A percentile compares a stretch with the other conserved stretches of the same genome.
Conservation (phyloP, 2,888 invertebrate genomes). For the Chrysotoxum bicinctum region DNA sequence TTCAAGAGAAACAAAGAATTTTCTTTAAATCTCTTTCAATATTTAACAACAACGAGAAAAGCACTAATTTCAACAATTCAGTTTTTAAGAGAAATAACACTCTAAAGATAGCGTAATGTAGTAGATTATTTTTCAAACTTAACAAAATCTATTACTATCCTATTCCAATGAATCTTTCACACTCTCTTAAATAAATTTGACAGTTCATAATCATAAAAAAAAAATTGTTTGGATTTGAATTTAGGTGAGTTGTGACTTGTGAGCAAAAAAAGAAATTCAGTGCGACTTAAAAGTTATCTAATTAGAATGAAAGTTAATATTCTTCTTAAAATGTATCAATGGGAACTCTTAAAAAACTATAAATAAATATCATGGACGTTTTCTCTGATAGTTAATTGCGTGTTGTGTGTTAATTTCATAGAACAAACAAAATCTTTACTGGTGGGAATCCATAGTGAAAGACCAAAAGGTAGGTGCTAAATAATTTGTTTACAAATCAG, state of each 20-base stretch:
- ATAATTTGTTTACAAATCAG: constrained; percentile 56
- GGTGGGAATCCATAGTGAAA: neutral
- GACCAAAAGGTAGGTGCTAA: constrained; percentile 26
- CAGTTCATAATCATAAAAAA: neutral
- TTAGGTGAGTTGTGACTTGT: neutral
- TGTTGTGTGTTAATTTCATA: neutral
- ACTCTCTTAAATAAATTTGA: constrained; percentile 1
- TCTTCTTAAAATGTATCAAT: neutral
- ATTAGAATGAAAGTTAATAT: constrained; percentile 33
- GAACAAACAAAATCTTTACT: neutral
- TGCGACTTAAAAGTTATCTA: constrained; percentile 17
- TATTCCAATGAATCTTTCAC: neutral
- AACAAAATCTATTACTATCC: neutral
- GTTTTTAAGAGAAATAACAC: neutral
- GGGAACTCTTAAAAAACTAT: neutral
- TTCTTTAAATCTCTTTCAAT: neutral
- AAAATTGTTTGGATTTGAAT: constrained; percentile 1
- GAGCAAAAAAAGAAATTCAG: neutral
- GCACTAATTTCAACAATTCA: neutral
- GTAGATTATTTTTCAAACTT: neutral
- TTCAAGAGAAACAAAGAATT: neutral
- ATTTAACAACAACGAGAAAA: neutral
- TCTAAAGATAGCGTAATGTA: neutral
- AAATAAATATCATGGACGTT: neutral
- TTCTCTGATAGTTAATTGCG: neutral